Percentiles rank a stretch among this genome's conserved stretches.
Evolutionary conservation across 2,113 vertebrate species (phyloP).

Genomic region (Scalopus aquaticus): DNA sequence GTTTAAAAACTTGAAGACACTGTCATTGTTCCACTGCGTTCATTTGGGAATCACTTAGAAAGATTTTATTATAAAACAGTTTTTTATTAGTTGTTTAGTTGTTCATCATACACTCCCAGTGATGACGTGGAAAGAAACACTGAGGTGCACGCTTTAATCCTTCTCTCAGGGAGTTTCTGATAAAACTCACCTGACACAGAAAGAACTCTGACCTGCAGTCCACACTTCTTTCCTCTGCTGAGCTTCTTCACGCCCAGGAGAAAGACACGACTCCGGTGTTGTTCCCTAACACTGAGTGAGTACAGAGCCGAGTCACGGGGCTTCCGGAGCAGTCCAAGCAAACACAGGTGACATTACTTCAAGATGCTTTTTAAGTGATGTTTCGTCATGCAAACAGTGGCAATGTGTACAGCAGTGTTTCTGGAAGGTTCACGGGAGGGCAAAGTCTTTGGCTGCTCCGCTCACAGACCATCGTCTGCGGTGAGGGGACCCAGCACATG

Average conservation of each 20-base stretch:
- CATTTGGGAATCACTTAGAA: neutral
- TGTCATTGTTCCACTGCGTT: conserved; percentile 67
- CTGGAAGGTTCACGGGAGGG: neutral
- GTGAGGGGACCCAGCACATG: neutral
- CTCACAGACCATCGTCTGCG: neutral
- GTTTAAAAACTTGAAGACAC: conserved; percentile 72
- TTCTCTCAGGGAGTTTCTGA: neutral
- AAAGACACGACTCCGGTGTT: neutral
- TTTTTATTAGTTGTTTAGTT: neutral
- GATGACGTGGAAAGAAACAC: neutral
- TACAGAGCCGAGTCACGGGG: neutral
- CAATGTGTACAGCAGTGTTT: neutral
- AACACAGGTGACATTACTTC: neutral
- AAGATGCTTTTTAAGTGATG: neutral
- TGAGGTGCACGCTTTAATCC: neutral
- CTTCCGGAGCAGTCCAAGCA: neutral
- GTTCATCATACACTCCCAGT: neutral
- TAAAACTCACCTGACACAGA: neutral
- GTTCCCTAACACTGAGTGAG: neutral
- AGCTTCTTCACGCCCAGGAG: neutral
- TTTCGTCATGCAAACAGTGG: neutral
- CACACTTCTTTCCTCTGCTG: neutral
- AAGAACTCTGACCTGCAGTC: neutral
- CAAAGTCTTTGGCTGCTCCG: neutral
- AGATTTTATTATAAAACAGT: neutral